phyloP scores from a whole-genome alignment of 2,113 vertebrate genomes.

The cat (Felis catus) region F.catus_Fca126_mat1.0 CM031412.1:26029001-26029500 shows the following conservation, averaged over 20 bases:
- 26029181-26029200: background rate
- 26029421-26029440: background rate
- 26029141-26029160: background rate
- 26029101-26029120: accelerated
- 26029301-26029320: background rate
- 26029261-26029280: background rate
- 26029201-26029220: background rate
- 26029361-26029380: background rate
- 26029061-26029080: background rate
- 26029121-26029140: no score
- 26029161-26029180: background rate
- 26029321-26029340: background rate
- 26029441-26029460: background rate
- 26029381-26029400: background rate
- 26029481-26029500: background rate
- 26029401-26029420: background rate
- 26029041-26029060: accelerated
- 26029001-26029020: background rate
- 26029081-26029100: background rate
- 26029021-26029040: accelerated
- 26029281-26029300: background rate
- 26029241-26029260: background rate
- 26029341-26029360: background rate
- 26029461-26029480: background rate
- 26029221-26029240: accelerated